Evolutionary conservation across 2,113 vertebrate genomes (phyloP).

Genomic region (Leucosticte australis): DNA sequence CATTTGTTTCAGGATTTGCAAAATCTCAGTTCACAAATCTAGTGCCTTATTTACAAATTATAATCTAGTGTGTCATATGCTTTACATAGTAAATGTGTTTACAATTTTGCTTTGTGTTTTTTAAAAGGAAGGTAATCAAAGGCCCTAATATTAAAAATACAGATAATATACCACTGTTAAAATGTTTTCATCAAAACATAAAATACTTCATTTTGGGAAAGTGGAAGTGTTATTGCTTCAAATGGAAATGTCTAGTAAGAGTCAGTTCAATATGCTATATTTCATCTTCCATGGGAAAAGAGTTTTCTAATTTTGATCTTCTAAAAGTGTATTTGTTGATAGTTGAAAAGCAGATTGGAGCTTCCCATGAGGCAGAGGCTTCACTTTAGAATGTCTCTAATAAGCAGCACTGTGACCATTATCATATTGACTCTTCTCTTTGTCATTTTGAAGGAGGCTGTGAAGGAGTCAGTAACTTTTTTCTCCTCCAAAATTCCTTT

Average conservation of each 20-base stretch:
- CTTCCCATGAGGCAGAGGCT: background rate
- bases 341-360: background rate
- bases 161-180: background rate
- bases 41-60: background rate
- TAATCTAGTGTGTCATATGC: background rate
- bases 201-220: background rate
- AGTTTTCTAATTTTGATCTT: background rate
- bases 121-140: background rate
- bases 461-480: constrained; percentile 21
- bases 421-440: background rate
- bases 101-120: background rate
- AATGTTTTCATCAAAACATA: background rate
- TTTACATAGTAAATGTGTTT: background rate
- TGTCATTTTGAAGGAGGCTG: constrained; percentile 16
- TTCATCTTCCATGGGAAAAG: background rate
- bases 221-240: background rate
- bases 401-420: background rate
- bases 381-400: background rate
- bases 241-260: background rate
- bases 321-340: background rate
- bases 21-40: background rate
- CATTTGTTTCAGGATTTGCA: background rate
- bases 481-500: constrained; percentile 4
- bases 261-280: background rate
- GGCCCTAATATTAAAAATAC: background rate